Evolutionary conservation across 2,113 vertebrate genomes (phyloP).

Genomic region (Arothron firmamentum): DNA sequence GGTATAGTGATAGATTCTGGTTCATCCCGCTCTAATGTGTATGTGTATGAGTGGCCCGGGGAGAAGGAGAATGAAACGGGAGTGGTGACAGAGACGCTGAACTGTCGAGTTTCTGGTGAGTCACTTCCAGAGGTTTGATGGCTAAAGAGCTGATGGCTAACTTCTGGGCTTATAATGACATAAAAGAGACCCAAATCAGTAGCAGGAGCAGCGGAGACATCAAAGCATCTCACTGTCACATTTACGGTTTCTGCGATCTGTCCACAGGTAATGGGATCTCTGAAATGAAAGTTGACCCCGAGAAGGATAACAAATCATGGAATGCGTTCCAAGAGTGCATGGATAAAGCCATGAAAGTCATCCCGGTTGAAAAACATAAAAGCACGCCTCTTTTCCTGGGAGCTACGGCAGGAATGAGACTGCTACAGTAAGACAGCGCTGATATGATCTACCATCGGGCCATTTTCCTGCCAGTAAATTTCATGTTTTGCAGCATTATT

Average conservation of each 20-base stretch:
- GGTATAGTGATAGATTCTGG: conserved; percentile 93
- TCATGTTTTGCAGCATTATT: background rate
- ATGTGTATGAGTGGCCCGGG: conserved; percentile 92
- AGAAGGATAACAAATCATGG: conserved; percentile 61
- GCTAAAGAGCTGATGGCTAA: too few species aligned
- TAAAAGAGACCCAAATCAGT: background rate
- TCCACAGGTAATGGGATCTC: conserved; percentile 84
- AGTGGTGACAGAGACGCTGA: conserved; percentile 80
- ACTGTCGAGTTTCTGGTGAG: conserved; percentile 83
- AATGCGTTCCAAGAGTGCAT: conserved; percentile 77
- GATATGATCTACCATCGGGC: background rate
- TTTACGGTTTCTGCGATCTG: background rate
- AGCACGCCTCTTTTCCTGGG: conserved; percentile 83
- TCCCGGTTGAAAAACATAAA: conserved; percentile 77
- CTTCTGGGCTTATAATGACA: too few species aligned
- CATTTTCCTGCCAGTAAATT: background rate
- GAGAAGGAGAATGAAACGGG: conserved; percentile 93
- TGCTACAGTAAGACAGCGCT: conserved; percentile 80
- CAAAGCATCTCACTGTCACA: background rate
- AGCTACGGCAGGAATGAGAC: conserved; percentile 95
- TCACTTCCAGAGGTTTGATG: background rate
- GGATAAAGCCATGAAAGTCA: conserved; percentile 60
- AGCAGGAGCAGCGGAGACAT: background rate
- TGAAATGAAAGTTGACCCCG: conserved; percentile 72
- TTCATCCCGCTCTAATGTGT: conserved; percentile 90